Conservation (phyloP, 2,888 invertebrate genomes). For the Pimpla rufipes region DNA sequence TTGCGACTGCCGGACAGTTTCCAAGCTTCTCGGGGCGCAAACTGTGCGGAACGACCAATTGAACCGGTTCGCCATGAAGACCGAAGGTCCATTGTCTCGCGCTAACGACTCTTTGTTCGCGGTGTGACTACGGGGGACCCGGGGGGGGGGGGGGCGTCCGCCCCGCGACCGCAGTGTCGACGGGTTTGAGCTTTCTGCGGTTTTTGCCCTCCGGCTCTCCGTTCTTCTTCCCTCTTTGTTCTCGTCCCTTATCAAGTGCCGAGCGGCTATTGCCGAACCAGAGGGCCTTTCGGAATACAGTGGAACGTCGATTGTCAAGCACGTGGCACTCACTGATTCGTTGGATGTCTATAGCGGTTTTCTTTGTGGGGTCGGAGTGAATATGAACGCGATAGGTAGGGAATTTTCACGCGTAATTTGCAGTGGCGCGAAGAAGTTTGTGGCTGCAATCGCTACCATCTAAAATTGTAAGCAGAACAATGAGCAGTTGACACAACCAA, state of each 20-base stretch:
- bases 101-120: conserved; percentile 60
- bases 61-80: conserved; percentile 22
- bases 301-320: background rate
- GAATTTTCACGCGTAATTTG: conserved; percentile 1
- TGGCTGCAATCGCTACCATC: no score
- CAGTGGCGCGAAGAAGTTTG: background rate
- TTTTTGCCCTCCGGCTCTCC: conserved; percentile 24
- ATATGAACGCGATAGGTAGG: background rate
- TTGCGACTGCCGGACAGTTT: conserved; percentile 16
- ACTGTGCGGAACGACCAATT: conserved; percentile 41
- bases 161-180: conserved; percentile 26
- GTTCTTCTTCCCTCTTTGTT: conserved; percentile 14
- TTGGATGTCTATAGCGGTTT: background rate
- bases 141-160: background rate
- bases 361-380: background rate
- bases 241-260: conserved; percentile 8
- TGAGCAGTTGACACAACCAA: background rate
- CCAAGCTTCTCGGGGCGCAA: conserved; percentile 21
- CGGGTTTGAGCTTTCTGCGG: conserved; percentile 44
- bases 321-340: background rate
- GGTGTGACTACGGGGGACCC: conserved; percentile 32
- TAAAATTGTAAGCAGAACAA: no score
- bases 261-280: background rate
- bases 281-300: background rate
- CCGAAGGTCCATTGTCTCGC: conserved; percentile 53